Evolutionary conservation across 2,113 vertebrate species (phyloP).

Genomic region (Strix aluco): DNA sequence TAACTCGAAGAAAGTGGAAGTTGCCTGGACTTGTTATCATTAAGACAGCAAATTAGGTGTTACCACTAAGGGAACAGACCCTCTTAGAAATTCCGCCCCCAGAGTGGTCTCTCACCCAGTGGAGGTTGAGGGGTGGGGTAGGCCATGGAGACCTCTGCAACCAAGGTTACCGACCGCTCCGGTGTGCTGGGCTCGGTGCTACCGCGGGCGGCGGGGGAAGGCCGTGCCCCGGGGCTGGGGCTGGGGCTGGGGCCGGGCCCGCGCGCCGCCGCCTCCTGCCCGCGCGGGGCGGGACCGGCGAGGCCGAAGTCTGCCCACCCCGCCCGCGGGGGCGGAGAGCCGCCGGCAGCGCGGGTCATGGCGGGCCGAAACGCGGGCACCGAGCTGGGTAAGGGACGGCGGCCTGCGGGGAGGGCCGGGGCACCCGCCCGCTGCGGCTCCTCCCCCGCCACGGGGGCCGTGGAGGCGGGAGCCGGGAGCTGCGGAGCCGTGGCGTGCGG

Average conservation of each 20-base stretch:
- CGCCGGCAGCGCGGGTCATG: background rate
- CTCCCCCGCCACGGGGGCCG: background rate
- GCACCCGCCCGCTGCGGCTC: background rate
- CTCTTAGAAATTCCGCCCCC: rapidly evolving
- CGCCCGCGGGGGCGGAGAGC: background rate
- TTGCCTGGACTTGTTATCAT: rapidly evolving
- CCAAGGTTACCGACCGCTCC: background rate
- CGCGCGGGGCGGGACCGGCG: background rate
- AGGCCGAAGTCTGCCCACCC: background rate
- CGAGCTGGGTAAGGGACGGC: conserved; percentile 65
- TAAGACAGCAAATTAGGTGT: rapidly evolving
- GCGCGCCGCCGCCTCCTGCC: background rate
- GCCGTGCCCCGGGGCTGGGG: rapidly evolving
- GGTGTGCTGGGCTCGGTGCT: rapidly evolving
- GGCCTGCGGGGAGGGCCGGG: background rate
- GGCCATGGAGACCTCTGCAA: rapidly evolving
- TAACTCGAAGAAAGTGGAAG: rapidly evolving
- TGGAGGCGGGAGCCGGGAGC: background rate
- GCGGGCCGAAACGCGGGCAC: conserved; percentile 29
- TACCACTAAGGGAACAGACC: rapidly evolving
- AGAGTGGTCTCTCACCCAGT: rapidly evolving
- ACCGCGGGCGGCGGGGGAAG: rapidly evolving
- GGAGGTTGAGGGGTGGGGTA: too few species aligned
- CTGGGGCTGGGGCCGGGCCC: rapidly evolving
- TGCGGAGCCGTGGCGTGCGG: background rate